phyloP scores from a whole-genome alignment of 2,797 vertebrate species.

The Capromys pilorides region DNA sequence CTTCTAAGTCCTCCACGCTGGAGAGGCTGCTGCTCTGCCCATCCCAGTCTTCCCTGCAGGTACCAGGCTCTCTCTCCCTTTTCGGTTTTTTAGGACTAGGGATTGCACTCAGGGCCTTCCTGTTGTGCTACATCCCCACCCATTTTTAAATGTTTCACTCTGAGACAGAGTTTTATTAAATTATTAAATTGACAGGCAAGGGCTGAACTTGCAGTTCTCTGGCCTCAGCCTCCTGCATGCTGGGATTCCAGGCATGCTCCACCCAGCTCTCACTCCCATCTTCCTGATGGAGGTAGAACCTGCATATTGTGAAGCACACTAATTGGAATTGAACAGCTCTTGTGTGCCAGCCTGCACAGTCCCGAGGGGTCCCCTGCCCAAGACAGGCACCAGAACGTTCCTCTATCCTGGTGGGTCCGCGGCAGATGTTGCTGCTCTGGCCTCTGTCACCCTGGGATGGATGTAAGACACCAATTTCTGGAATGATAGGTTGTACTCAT shows the following conservation, averaged over 20 bases:
- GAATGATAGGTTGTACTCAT: neutral
- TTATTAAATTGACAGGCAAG: neutral
- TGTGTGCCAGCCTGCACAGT: fast-evolving
- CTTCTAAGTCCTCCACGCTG: neutral
- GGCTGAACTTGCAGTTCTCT: neutral
- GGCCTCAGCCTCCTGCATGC: neutral
- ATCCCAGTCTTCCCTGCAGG: too few relatives aligned
- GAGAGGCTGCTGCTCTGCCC: neutral
- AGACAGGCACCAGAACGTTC: neutral
- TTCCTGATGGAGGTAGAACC: neutral
- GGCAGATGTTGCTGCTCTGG: neutral
- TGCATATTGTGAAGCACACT: neutral
- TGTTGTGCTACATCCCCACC: neutral
- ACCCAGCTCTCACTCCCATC: neutral
- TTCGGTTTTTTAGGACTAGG: neutral
- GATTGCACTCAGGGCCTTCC: neutral
- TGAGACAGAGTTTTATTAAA: neutral
- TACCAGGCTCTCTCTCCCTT: neutral
- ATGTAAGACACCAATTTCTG: neutral
- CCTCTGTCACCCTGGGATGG: neutral
- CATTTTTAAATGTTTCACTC: neutral
- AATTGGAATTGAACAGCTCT: neutral
- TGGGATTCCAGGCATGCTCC: neutral
- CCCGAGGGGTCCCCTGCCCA: fast-evolving
- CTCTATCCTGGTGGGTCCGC: neutral